Base-by-base conservation (phyloP, 2,113 vertebrate genomes). In the Chinchilla lanigera region DNA sequence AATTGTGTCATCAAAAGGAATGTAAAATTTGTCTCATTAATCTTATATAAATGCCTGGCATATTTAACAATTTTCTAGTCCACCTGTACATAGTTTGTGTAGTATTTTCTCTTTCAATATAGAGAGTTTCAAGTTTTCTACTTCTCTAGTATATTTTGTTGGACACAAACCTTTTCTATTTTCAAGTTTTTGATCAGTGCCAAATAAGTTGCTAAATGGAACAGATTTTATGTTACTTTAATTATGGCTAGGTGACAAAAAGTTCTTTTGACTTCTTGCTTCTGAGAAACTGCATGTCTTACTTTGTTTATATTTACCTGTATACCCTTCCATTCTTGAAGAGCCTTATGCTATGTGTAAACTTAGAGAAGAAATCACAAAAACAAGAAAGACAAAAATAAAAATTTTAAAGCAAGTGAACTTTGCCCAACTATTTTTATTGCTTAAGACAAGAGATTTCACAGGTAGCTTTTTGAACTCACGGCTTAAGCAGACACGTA, bases 41-140 rank as follows among this genome's bases (percentile, higher is more conserved):
- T 22, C 56, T 92, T 86, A 61, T 81, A 75, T 67, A 69, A 91
- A 58, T 78, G 60, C 28, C 54, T 20, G 56, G 19, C 56, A 63
- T 11, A n/a, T 75, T 78, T 94, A 30, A 95, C 84, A 97, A 90
- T 58, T 83, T 82, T 2, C 50, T 26, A 50, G 28, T 69, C 67
- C 5, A n/a, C 22, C 61, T 86, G 41, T 86, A 12, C 22, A 58
- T 58, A 95, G 50, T 71, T n/a, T 88, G 93, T 86, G 65, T 89
- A 54, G 11, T 56, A 50, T 61, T 89, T 90, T 87, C 52, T 50
- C 22, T 17, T 56, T 75, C 9, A 12, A 80, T 50, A 22, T 67
- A 80, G 26, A 41, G 4, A 10, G 54, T 67, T 95, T 50, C 3
- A 17, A 56, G 33, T 8, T 61, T 41, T 52, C 20, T 30, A 65